Conservation (phyloP, 2,888 invertebrate genomes). For the Leptinotarsa tumamoca region DNA sequence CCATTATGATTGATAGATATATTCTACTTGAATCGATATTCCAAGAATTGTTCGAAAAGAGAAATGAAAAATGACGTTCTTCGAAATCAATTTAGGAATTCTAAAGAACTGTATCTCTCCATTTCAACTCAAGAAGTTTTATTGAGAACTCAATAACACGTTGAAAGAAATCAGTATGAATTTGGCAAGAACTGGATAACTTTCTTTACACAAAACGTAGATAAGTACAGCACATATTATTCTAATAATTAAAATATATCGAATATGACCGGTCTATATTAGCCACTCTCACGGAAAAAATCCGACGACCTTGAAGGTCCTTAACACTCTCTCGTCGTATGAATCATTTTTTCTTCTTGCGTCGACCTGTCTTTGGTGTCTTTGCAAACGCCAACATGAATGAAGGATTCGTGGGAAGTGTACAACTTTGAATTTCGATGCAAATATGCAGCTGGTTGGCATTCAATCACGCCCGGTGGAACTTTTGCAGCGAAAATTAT, state of each 20-base stretch:
- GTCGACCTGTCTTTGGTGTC: constrained; percentile 43
- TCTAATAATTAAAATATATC: constrained; percentile 21
- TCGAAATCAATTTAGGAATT: too few relatives aligned
- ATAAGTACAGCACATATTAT: too few relatives aligned
- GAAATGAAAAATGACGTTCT: too few relatives aligned
- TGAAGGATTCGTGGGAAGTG: constrained; percentile 41
- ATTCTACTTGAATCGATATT: too few relatives aligned
- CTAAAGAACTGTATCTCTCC: too few relatives aligned
- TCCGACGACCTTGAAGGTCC: constrained; percentile 42
- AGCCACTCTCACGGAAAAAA: constrained; percentile 25
- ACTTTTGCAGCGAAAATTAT: neutral
- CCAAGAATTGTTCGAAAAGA: too few relatives aligned
- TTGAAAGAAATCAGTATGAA: too few relatives aligned
- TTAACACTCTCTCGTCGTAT: constrained; percentile 31
- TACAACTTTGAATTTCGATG: constrained; percentile 36
- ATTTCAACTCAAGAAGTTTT: too few relatives aligned
- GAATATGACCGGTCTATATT: constrained; percentile 25
- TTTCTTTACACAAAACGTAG: too few relatives aligned
- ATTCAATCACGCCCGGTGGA: constrained; percentile 16
- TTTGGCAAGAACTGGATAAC: too few relatives aligned
- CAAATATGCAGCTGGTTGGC: constrained; percentile 37
- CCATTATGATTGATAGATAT: too few relatives aligned
- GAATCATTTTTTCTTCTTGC: constrained; percentile 43
- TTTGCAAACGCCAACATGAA: constrained; percentile 43
- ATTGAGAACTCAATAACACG: too few relatives aligned